These are phyloP conservation scores for Drosophila birchii DNA, from an alignment of 2,888 invertebrate species.

Conservation along the genomic window DNA sequence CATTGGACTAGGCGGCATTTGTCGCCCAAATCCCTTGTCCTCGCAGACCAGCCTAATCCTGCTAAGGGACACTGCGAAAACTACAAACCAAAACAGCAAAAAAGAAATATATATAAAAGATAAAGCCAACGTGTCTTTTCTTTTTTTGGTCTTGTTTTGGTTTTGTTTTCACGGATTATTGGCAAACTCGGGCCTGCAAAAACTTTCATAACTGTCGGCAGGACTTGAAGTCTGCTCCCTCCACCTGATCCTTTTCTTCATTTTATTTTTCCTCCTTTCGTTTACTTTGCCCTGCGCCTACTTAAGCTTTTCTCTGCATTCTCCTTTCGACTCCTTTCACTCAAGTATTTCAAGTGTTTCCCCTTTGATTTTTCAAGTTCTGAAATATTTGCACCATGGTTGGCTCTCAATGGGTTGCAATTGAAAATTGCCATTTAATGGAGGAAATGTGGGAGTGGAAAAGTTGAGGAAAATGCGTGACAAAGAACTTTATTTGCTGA, in stretches of 20 bases:
- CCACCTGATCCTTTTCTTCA: constrained; percentile 20
- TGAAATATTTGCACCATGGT: constrained; percentile 45
- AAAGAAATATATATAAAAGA: constrained; percentile 5
- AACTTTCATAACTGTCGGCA: constrained; percentile 66
- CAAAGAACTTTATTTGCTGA: constrained; percentile 1
- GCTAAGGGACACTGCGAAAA: constrained; percentile 25
- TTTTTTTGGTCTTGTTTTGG: constrained; percentile 49
- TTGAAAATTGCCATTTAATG: constrained; percentile 53
- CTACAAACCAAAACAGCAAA: constrained; percentile 31
- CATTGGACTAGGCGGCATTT: constrained; percentile 45
- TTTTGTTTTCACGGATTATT: constrained; percentile 75
- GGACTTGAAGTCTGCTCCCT: constrained; percentile 39
- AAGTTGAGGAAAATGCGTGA: constrained; percentile 5
- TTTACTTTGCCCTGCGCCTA: constrained; percentile 39
- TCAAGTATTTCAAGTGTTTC: constrained; percentile 64
- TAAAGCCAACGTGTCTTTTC: constrained; percentile 25
- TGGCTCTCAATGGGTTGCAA: constrained; percentile 32
- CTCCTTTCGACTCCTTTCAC: constrained; percentile 34
- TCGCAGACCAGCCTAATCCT: constrained; percentile 62
- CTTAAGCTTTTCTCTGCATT: constrained; percentile 55
- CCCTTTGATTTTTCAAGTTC: constrained; percentile 26
- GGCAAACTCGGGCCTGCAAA: constrained; percentile 53
- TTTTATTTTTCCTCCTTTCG: constrained; percentile 23
- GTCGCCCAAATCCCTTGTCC: constrained; percentile 60
- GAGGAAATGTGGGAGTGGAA: constrained; percentile 9